phyloP scores from a whole-genome alignment of 1,140 invertebrate species.

The Drosophila nikananu region DNA sequence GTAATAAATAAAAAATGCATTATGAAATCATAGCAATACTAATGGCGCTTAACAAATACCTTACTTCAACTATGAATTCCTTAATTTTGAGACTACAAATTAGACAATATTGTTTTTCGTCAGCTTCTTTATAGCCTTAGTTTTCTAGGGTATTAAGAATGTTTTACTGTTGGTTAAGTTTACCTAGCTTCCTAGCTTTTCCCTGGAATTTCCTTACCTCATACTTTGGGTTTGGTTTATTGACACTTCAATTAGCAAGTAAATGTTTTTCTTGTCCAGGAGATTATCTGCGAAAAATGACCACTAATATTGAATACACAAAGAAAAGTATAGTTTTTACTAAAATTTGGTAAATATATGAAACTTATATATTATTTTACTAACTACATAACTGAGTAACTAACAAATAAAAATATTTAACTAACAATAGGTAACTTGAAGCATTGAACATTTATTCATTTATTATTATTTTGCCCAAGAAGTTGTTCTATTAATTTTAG shows the following conservation, averaged over 20 bases:
- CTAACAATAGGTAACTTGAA: too few species aligned
- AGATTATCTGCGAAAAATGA: constrained; percentile 36
- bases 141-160: neutral
- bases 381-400: too few species aligned
- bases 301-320: constrained; percentile 12
- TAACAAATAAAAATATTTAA: too few species aligned
- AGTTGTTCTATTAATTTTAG: neutral
- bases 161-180: neutral
- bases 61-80: too few species aligned
- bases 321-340: neutral
- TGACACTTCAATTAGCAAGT: constrained; percentile 64
- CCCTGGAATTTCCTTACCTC: neutral
- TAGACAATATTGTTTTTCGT: neutral
- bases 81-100: too few species aligned
- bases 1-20: too few species aligned
- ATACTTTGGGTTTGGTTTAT: neutral
- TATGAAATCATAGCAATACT: too few species aligned
- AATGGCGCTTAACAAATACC: too few species aligned
- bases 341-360: neutral
- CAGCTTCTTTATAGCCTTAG: neutral
- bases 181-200: too few species aligned
- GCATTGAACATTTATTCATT: neutral
- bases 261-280: constrained; percentile 32
- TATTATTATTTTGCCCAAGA: neutral
- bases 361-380: too few species aligned